These are phyloP conservation scores for Protophormia terraenovae DNA, from an alignment of 2,888 invertebrate species.

Conservation along the genomic window DNA sequence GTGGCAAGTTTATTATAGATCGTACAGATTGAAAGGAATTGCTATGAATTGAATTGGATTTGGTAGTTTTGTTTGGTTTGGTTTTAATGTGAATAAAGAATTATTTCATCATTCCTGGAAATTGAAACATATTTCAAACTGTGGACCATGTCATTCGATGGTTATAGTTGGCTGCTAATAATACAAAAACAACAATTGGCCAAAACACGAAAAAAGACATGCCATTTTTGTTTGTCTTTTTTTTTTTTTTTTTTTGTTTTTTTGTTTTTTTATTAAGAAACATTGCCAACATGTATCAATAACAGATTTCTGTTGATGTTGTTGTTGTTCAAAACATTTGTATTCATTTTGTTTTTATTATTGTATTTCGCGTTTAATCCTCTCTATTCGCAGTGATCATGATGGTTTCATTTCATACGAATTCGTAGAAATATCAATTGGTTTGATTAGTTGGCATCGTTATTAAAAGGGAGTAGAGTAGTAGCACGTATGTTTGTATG, in stretches of 20 bases:
- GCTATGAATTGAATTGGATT: slow-evolving; percentile 28
- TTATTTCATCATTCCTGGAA: slow-evolving; percentile 65
- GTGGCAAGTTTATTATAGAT: slow-evolving; percentile 68
- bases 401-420: slow-evolving; percentile 59
- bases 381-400: slow-evolving; percentile 35
- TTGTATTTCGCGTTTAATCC: slow-evolving; percentile 36
- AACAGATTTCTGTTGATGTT: slow-evolving; percentile 1
- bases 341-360: slow-evolving; percentile 19
- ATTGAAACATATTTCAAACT: slow-evolving; percentile 54
- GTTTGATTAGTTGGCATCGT: slow-evolving; percentile 50
- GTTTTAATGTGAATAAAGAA: slow-evolving; percentile 41
- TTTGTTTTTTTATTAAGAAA: too few relatives aligned
- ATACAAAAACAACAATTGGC: slow-evolving; percentile 31
- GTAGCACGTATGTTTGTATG: neutral
- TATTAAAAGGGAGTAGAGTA: slow-evolving; percentile 34
- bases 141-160: neutral
- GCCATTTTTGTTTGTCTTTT: slow-evolving; percentile 51
- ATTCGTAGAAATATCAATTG: slow-evolving; percentile 66
- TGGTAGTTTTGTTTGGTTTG: slow-evolving; percentile 7
- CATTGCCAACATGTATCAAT: slow-evolving; percentile 41
- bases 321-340: neutral
- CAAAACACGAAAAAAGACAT: slow-evolving; percentile 44
- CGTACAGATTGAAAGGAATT: slow-evolving; percentile 56
- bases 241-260: too few relatives aligned
- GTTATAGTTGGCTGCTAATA: slow-evolving; percentile 24